Base-by-base conservation (phyloP, 2,113 vertebrate genomes). In the Cettia cetti region DNA sequence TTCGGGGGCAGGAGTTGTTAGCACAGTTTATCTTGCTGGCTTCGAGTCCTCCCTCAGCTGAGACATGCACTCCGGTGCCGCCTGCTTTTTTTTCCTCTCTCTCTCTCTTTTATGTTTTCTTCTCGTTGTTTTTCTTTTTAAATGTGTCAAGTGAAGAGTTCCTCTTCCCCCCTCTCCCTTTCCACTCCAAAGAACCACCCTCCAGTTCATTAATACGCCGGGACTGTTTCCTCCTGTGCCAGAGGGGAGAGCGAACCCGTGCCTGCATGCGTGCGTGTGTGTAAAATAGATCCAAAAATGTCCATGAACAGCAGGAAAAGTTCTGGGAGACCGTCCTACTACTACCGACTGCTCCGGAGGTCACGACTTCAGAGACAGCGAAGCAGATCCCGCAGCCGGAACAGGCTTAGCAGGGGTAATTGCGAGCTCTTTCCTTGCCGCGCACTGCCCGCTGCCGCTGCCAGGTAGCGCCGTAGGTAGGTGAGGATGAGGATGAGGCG, bases 341-440 rank as follows among this genome's bases (percentile, higher is more conserved):
- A 99, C 98, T 99, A 99, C 96, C 98, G 99, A 96, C 98, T 99
- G 96, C 97, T 99, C 95, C 98, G 99, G 97, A 98, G 99, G 97
- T 98, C 99, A 44, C 98, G 99, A 89, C 98, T 99, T 83, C 99
- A 99, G 98, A 98, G 99, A 93, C 99, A 99, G 97, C 98, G 99
- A 35, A 99, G 99, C 97, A 97, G 99, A 93, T 99, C 99, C 90
- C 98, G 99, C 96, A 99, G 99, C 97, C 99, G 99, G 96, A 99
- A 95, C 97, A 98, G 99, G 97, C 98, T 98, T 20, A 98, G 97
- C 97, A 97, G 98, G 98, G 99, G 99, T 99, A 99, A 98, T 96
- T 94, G 94, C 89, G 24, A 37, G 56, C 71, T 91, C 53, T 92
- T 69, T 80, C 2, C 10, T 72, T 75, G 89, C 6, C 80, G 39